Conservation (phyloP, 2,113 vertebrate species). For the Limanda limanda region DNA sequence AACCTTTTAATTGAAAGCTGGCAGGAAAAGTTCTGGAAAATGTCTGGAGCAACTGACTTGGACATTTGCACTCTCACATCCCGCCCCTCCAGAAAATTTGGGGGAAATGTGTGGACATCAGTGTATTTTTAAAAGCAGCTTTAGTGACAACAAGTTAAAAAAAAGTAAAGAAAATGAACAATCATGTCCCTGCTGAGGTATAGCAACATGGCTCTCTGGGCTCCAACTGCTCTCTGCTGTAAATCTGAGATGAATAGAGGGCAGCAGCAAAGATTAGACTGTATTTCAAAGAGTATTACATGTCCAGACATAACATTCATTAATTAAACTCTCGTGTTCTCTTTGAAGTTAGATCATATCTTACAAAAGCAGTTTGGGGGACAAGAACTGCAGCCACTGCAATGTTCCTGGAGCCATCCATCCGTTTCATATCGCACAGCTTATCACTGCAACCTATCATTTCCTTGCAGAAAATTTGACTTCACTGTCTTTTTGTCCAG, state of each 20-base stretch:
- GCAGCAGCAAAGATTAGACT: conserved; percentile 62
- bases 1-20: too few species aligned
- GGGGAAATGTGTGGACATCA: not conserved
- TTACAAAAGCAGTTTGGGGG: conserved; percentile 61
- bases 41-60: not conserved
- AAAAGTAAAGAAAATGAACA: not conserved
- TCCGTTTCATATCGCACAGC: conserved; percentile 61
- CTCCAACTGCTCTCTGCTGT: conserved; percentile 56
- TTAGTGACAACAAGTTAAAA: not conserved
- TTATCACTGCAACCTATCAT: conserved; percentile 56
- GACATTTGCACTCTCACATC: not conserved
- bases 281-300: conserved; percentile 72
- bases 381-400: conserved; percentile 65
- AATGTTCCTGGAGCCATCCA: conserved; percentile 58
- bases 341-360: conserved; percentile 65
- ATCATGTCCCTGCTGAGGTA: conserved; percentile 30
- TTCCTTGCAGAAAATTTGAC: conserved; percentile 43
- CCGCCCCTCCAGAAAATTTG: not conserved
- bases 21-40: too few species aligned
- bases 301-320: conserved; percentile 71
- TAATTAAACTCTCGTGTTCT: conserved; percentile 68
- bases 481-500: conserved; percentile 32
- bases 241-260: conserved; percentile 73
- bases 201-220: conserved; percentile 28
- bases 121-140: not conserved